phyloP scores from a whole-genome alignment of 2,113 vertebrate genomes.

The Regulus satrapa region DNA sequence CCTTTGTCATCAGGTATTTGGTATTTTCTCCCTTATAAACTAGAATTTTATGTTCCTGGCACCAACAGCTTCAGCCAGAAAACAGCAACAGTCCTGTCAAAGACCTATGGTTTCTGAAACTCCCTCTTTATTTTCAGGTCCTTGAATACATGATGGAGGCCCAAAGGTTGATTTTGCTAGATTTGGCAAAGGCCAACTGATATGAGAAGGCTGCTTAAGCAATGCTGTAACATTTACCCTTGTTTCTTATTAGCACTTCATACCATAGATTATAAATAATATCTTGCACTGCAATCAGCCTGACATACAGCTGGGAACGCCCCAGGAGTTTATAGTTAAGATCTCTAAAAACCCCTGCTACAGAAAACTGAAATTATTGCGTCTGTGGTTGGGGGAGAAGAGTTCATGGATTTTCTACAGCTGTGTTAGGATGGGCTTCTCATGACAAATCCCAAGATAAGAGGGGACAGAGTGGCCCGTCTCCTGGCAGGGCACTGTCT shows the following conservation, averaged over 20 bases:
- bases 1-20: slow-evolving; percentile 2
- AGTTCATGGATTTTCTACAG: neutral
- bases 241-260: neutral
- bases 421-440: neutral
- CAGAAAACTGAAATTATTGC: neutral
- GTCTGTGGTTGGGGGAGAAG: neutral
- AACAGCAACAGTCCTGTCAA: neutral
- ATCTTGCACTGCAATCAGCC: neutral
- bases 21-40: neutral
- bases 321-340: neutral
- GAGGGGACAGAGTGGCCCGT: accelerated
- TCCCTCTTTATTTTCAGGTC: neutral
- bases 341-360: neutral
- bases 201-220: neutral
- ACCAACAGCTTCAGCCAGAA: neutral
- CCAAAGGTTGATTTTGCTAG: neutral
- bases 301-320: neutral
- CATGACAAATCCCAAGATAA: neutral
- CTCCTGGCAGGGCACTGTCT: neutral
- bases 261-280: neutral
- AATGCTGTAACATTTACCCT: neutral
- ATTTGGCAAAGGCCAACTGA: neutral
- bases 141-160: neutral
- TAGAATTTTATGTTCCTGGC: neutral
- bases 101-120: neutral